Percentiles rank a stretch among this genome's conserved stretches.
phyloP scores from a whole-genome alignment of 2,797 vertebrate species.

The Karalla daura region DNA sequence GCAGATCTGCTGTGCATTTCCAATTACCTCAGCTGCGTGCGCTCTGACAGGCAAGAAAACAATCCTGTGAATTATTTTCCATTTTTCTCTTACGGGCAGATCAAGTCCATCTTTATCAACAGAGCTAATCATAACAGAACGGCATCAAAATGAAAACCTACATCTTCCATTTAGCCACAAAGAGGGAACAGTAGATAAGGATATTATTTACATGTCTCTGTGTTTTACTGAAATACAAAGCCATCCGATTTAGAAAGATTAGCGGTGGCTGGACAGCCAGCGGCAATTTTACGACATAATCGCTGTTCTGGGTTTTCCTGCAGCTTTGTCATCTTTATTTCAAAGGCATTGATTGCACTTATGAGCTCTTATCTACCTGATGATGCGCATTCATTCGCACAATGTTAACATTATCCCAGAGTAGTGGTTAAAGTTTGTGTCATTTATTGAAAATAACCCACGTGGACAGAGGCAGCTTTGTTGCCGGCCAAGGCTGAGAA shows the following conservation, averaged over 20 bases:
- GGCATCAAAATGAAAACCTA: slow-evolving; percentile 38
- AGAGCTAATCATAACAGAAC: slow-evolving; percentile 46
- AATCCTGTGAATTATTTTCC: slow-evolving; percentile 52
- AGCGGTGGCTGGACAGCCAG: slow-evolving; percentile 51
- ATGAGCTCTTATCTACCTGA: slow-evolving; percentile 56
- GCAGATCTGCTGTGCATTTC: slow-evolving; percentile 16
- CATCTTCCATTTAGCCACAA: slow-evolving; percentile 39
- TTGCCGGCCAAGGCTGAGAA: slow-evolving; percentile 17
- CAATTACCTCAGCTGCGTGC: slow-evolving; percentile 37
- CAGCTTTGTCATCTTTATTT: slow-evolving; percentile 63
- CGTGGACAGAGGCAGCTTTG: slow-evolving; percentile 20
- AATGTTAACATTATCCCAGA: slow-evolving; percentile 56
- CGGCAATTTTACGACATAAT: slow-evolving; percentile 64
- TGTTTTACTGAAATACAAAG: slow-evolving; percentile 61
- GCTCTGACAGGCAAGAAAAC: slow-evolving; percentile 40
- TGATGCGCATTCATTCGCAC: slow-evolving; percentile 67
- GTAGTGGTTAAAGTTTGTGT: slow-evolving; percentile 33
- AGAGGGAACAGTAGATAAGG: slow-evolving; percentile 54
- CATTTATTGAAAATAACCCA: slow-evolving; percentile 46
- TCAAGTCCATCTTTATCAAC: slow-evolving; percentile 68
- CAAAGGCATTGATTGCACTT: slow-evolving; percentile 73
- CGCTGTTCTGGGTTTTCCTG: slow-evolving; percentile 42
- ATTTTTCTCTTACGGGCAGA: slow-evolving; percentile 62
- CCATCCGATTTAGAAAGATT: slow-evolving; percentile 62
- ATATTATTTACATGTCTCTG: slow-evolving; percentile 56